phyloP scores from a whole-genome alignment of 2,888 invertebrate genomes.

The Leptinotarsa peninsularis region DNA sequence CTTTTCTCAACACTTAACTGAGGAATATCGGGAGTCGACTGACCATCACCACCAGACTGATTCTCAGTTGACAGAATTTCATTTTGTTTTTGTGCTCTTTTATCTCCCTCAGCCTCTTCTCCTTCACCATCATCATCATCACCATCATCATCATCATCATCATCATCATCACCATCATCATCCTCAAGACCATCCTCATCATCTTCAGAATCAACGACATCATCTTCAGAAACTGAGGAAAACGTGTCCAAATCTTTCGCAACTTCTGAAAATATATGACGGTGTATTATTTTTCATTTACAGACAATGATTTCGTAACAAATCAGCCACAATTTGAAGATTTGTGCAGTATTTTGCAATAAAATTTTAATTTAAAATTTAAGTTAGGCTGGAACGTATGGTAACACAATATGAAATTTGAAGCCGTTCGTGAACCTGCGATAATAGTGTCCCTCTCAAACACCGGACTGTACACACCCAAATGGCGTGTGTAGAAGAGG shows the following conservation, averaged over 20 bases:
- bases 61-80: neutral
- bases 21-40: neutral
- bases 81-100: constrained; percentile 9
- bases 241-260: constrained; percentile 39
- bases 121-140: constrained; percentile 38
- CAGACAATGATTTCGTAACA: no score
- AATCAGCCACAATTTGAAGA: no score
- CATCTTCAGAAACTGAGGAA: constrained; percentile 44
- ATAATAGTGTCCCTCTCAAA: no score
- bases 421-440: no score
- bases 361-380: no score
- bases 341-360: no score
- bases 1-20: neutral
- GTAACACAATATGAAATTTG: no score
- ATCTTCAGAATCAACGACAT: constrained; percentile 43
- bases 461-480: no score
- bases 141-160: constrained; percentile 20
- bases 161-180: constrained; percentile 55
- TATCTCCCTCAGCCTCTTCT: constrained; percentile 38
- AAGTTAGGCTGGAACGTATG: no score
- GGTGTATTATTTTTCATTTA: neutral
- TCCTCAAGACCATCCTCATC: constrained; percentile 47
- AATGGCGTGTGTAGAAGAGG: no score
- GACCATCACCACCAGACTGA: neutral
- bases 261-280: constrained; percentile 2